These are phyloP conservation scores for Manis pentadactyla DNA, from an alignment of 2,797 vertebrate species.

Conservation along the genomic window DNA sequence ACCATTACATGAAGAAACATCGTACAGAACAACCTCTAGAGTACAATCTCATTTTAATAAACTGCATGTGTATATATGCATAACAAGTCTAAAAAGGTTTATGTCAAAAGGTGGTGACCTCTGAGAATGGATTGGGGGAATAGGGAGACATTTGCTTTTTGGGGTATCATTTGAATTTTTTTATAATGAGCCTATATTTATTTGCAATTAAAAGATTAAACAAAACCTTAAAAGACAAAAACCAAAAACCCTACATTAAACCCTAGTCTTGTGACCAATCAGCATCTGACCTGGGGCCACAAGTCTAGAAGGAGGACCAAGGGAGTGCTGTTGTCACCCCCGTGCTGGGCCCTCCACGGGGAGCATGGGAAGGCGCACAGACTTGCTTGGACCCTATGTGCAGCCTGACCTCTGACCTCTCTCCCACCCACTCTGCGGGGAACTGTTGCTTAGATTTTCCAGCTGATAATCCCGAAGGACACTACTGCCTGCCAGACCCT, in stretches of 20 bases:
- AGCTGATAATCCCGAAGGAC: neutral
- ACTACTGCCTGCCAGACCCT: neutral
- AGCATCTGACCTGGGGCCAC: neutral
- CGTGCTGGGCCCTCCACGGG: neutral
- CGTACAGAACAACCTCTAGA: neutral
- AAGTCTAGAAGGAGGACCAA: neutral
- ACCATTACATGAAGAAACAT: neutral
- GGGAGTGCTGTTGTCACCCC: neutral
- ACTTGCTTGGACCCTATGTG: neutral
- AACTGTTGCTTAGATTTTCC: neutral
- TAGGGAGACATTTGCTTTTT: neutral
- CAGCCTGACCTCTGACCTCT: neutral
- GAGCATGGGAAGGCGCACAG: neutral
- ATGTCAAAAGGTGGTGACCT: neutral
- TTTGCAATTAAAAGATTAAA: neutral
- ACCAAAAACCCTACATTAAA: neutral
- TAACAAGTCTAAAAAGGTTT: constrained; percentile 12
- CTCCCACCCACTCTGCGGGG: neutral
- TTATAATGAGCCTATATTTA: constrained; percentile 1
- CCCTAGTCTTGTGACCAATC: neutral
- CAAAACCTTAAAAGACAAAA: neutral
- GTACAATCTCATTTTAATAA: neutral
- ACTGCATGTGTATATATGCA: neutral
- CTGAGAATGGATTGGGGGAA: neutral
- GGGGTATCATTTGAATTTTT: neutral